Conservation (phyloP, 2,113 vertebrate genomes). For the Crocuta crocuta region DNA sequence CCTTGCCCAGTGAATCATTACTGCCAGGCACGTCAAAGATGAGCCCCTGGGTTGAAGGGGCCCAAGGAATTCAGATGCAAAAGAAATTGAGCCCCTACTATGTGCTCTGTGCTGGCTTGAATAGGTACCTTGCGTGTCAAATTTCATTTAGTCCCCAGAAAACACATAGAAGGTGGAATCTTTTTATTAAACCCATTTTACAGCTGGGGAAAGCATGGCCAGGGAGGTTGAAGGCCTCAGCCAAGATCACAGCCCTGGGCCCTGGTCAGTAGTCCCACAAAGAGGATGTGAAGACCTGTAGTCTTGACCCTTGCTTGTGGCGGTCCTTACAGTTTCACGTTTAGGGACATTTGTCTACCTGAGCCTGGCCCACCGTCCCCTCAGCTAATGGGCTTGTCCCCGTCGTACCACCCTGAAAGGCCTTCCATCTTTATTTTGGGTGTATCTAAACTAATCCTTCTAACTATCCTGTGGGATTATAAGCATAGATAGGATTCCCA, state of each 20-base stretch:
- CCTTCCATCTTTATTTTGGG: neutral
- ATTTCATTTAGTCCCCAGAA: neutral
- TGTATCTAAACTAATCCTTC: neutral
- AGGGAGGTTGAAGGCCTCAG: neutral
- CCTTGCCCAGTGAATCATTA: neutral
- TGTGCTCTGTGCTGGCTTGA: neutral
- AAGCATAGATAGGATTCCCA: neutral
- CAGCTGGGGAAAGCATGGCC: neutral
- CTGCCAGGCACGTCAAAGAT: neutral
- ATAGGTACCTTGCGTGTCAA: neutral
- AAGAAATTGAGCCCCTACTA: neutral
- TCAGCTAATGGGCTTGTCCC: neutral
- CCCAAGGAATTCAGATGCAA: neutral
- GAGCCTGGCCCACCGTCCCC: neutral
- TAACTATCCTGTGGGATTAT: neutral
- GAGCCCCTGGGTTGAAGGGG: neutral
- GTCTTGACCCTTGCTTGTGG: neutral
- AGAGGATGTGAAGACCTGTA: neutral
- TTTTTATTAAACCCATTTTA: neutral
- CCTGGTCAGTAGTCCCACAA: neutral
- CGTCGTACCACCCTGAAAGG: neutral
- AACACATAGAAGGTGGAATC: neutral
- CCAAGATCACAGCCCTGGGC: neutral
- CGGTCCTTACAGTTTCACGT: accelerated
- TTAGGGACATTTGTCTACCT: neutral